Evolutionary conservation across 2,888 invertebrate genomes (phyloP).

Genomic region (Beris chalybata): DNA sequence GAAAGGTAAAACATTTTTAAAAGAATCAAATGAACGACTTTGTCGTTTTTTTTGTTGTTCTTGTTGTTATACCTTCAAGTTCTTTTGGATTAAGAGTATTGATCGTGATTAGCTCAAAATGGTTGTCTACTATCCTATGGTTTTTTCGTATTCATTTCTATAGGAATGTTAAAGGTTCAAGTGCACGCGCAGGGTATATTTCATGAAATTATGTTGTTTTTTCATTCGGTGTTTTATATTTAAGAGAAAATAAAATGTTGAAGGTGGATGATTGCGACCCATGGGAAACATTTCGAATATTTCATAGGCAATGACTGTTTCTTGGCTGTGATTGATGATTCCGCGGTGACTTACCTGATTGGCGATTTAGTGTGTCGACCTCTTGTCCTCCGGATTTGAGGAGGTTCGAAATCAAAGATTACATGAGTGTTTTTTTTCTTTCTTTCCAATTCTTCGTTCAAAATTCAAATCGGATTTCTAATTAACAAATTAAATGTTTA

Average conservation of each 20-base stretch:
- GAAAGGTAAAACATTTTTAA: not conserved
- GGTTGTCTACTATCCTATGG: constrained; percentile 6
- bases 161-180: constrained; percentile 20
- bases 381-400: constrained; percentile 15
- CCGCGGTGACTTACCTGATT: constrained; percentile 27
- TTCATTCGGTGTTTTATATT: constrained; percentile 10
- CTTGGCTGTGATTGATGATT: constrained; percentile 26
- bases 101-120: constrained; percentile 28
- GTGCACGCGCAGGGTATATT: constrained; percentile 28
- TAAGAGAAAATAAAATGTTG: constrained; percentile 23
- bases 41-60: not conserved
- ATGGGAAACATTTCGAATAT: constrained; percentile 24
- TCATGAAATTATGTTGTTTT: constrained; percentile 9
- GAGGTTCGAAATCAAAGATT: too few relatives aligned
- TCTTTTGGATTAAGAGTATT: constrained; percentile 22
- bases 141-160: too few relatives aligned
- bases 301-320: constrained; percentile 1
- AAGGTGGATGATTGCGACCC: constrained; percentile 12
- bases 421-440: too few relatives aligned
- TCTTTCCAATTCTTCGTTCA: too few relatives aligned
- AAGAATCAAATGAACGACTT: constrained; percentile 19
- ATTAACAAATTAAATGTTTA: too few relatives aligned
- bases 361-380: constrained; percentile 23
- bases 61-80: constrained; percentile 5
- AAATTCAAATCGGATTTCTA: too few relatives aligned